Base-by-base conservation (phyloP, 1,140 invertebrate species). In the Drosophila jambulina region DNA sequence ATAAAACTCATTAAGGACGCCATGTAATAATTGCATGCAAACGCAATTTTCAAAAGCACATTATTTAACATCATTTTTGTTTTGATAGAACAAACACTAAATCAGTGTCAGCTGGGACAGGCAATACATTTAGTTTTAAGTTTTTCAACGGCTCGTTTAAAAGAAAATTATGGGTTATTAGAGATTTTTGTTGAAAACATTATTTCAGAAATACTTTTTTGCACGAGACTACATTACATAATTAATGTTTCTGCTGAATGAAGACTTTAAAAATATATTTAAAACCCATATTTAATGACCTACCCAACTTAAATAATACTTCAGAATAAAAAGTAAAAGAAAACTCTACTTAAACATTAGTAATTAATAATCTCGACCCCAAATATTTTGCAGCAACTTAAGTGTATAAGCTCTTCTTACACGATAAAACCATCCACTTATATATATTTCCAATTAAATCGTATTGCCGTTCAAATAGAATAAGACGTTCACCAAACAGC, bases 1-100 rank as follows among this genome's bases (percentile, higher is more conserved):
- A 34, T 10, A 36, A 38, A 67, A 70, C 23, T 70, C 63, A 70
- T 70, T 68, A 70, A 17, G 46, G 53, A 9, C 21, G 48, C 10
- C 46, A 69, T 27, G 27, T 53, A 53, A 49, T 60, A 65, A 62
- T 49, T 40, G 21, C 15, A 17, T 2, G 53, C 40, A 34, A 46
- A 36, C 25, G 19, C 32, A 12, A 68, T 38, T 21, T 32, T 46
- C 23, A 15, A 36, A 67, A 38, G n/a, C n/a, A 36, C 19, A 45
- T 27, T 17, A 38, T 67, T 38, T 62, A 40, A 17, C 46, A 38
- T 38, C 36, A 38, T 70, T 62, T 43, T 19, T 27, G 38, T 21
- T 49, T 17, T 23, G 19, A 21, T 17, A 15, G 21, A 38, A 17
- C 15, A 23, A 17, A 36, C 38, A 29, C 8, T 63, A 63, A 63